A percentile compares a stretch with the other conserved stretches of the same genome.
These are phyloP conservation scores for Xiphias gladius DNA, from an alignment of 2,113 vertebrate genomes.

Conservation along the genomic window DNA sequence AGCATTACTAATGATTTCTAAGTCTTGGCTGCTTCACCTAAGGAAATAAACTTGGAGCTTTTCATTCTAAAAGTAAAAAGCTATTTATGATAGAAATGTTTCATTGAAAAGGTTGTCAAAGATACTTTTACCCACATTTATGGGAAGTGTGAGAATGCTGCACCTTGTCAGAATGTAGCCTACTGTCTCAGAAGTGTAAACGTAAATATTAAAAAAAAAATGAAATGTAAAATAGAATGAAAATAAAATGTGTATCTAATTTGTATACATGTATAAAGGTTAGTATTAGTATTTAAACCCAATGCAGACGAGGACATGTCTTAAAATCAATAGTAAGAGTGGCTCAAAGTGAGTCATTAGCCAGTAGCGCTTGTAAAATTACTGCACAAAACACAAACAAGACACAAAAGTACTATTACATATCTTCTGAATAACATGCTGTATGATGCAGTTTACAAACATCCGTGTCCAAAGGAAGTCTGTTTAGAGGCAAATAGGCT, in stretches of 20 bases:
- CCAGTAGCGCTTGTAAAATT: background rate
- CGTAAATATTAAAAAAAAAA: background rate
- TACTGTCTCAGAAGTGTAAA: background rate
- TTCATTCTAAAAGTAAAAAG: background rate
- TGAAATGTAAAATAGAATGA: no score
- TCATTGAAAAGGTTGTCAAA: no score
- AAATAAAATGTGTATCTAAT: background rate
- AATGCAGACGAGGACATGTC: background rate
- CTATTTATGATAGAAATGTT: no score
- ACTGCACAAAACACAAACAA: background rate
- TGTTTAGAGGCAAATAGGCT: no score
- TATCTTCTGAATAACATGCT: background rate
- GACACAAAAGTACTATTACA: no score
- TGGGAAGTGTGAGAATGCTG: no score
- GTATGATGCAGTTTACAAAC: background rate
- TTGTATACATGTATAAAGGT: background rate
- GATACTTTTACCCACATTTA: no score
- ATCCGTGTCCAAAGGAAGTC: no score
- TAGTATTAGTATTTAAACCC: background rate
- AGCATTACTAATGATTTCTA: slow-evolving; percentile 51
- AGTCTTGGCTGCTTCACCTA: background rate
- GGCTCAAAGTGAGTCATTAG: background rate
- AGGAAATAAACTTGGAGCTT: background rate
- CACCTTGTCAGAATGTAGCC: background rate
- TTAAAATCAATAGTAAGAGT: background rate